These are phyloP conservation scores for Actinia tenebrosa DNA, from an alignment of 64 coral and sea anemone species.

Conservation along the genomic window DNA sequence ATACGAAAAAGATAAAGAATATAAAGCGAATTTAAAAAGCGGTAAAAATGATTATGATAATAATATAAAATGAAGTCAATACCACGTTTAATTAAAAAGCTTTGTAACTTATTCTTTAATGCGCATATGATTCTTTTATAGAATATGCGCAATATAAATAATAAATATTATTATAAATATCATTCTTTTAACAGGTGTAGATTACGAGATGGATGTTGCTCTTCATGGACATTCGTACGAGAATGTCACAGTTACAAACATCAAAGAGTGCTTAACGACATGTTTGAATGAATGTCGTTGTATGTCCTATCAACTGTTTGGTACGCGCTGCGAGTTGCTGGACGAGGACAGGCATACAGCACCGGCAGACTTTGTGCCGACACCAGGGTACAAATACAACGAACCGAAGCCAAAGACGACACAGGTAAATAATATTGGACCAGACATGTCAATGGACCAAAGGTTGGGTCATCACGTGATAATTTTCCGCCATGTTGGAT, in stretches of 20 bases:
- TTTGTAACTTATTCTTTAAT: too few species aligned
- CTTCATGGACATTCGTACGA: background rate
- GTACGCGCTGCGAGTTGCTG: conserved; percentile 26
- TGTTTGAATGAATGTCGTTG: conserved; percentile 15
- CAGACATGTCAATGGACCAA: too few species aligned
- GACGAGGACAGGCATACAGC: conserved; percentile 15
- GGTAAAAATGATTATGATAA: too few species aligned
- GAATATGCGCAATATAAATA: too few species aligned
- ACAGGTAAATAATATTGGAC: background rate
- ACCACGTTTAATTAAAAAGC: too few species aligned
- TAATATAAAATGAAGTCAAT: too few species aligned
- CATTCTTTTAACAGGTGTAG: background rate
- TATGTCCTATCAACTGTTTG: conserved; percentile 22
- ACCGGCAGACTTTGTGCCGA: background rate
- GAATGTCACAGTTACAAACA: background rate
- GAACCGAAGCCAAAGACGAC: background rate
- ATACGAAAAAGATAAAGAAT: too few species aligned
- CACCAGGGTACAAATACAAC: conserved; percentile 21
- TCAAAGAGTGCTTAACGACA: background rate
- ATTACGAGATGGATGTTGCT: background rate
- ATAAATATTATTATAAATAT: background rate
- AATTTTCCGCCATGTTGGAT: too few species aligned
- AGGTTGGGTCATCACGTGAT: too few species aligned
- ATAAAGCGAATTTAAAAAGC: too few species aligned
- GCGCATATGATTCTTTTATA: too few species aligned